phyloP scores from a whole-genome alignment of 1,140 invertebrate species.

The Drosophila tani region DNA sequence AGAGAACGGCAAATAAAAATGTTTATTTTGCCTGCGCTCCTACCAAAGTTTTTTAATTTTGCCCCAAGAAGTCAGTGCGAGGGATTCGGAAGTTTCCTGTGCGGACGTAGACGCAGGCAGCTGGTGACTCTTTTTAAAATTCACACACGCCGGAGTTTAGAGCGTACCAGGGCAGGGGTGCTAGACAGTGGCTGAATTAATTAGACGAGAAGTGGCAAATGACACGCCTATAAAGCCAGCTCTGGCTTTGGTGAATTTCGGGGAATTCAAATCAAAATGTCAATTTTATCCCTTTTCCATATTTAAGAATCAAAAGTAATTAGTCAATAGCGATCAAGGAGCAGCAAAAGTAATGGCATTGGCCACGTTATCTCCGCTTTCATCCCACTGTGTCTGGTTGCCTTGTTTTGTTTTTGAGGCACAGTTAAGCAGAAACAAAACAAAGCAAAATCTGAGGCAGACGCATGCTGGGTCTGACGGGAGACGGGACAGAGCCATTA shows the following conservation, averaged over 20 bases:
- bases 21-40: conserved; percentile 67
- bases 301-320: not conserved
- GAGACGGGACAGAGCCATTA: conserved; percentile 61
- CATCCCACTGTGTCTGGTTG: conserved; percentile 42
- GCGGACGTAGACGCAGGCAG: conserved; percentile 48
- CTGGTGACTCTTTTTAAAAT: conserved; percentile 72
- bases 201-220: conserved; percentile 65
- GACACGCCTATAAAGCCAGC: not conserved
- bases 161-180: not conserved
- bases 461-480: conserved; percentile 21
- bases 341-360: not conserved
- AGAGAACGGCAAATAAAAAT: conserved; percentile 76
- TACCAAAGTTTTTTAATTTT: conserved; percentile 82
- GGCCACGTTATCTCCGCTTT: not conserved
- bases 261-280: too few relatives aligned
- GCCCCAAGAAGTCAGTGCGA: conserved; percentile 36
- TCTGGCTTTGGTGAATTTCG: not conserved
- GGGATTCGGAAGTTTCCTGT: conserved; percentile 18
- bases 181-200: conserved; percentile 78
- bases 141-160: conserved; percentile 72
- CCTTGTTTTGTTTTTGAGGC: conserved; percentile 2
- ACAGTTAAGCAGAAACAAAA: conserved; percentile 50
- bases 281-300: not conserved
- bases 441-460: conserved; percentile 28
- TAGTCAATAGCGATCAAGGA: not conserved